phyloP scores from a whole-genome alignment of 2,888 invertebrate species.

The Cantharis rustica region DNA sequence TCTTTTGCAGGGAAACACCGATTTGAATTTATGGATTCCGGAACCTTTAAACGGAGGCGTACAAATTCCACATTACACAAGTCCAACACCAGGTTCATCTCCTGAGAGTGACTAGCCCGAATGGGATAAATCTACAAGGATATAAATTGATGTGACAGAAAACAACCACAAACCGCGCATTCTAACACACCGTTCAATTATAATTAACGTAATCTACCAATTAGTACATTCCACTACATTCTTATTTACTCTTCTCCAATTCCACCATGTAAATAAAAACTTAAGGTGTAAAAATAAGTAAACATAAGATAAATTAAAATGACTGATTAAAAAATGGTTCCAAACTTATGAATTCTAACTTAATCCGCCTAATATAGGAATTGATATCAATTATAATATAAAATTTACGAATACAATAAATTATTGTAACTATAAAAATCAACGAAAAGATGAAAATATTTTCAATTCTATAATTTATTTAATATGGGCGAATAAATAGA shows the following conservation, averaged over 20 bases:
- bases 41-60: constrained; percentile 50
- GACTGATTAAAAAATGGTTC: constrained; percentile 25
- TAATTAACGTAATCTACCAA: neutral
- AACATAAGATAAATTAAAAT: constrained; percentile 18
- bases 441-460: neutral
- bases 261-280: neutral
- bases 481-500: neutral
- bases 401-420: neutral
- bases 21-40: constrained; percentile 56
- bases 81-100: constrained; percentile 48
- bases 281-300: neutral
- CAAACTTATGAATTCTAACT: constrained; percentile 24
- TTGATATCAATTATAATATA: constrained; percentile 38
- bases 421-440: constrained; percentile 3
- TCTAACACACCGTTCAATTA: neutral
- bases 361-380: constrained; percentile 45
- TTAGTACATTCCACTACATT: neutral
- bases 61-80: constrained; percentile 48
- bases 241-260: constrained; percentile 4
- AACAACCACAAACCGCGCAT: constrained; percentile 1
- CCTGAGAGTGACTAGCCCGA: constrained; percentile 52
- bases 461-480: neutral
- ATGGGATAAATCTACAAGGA: constrained; percentile 54
- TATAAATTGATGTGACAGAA: constrained; percentile 35
- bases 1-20: constrained; percentile 56